Percentiles rank a stretch among this genome's conserved stretches.
Evolutionary conservation across 2,113 vertebrate species (phyloP).

Genomic region (Myrmecobius fasciatus): DNA sequence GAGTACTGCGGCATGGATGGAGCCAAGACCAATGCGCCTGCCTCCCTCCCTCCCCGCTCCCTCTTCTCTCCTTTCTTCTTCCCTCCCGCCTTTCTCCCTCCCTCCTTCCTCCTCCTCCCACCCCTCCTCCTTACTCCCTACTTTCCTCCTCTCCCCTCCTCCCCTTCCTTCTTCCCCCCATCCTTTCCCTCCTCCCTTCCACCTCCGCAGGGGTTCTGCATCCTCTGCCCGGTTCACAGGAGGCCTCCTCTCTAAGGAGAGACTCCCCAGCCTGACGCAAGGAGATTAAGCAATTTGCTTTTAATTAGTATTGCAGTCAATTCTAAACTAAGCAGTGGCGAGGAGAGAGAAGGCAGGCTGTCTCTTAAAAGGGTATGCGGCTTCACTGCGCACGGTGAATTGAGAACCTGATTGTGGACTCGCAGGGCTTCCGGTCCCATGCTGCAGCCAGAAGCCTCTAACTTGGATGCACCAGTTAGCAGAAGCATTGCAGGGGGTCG

Average conservation of each 20-base stretch:
- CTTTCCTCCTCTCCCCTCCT: not conserved
- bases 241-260: constrained; percentile 55
- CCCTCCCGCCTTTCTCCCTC: not conserved
- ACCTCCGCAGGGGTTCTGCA: constrained; percentile 17
- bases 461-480: constrained; percentile 65
- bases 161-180: not conserved
- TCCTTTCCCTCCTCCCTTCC: not conserved
- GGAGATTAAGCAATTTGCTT: constrained; percentile 81
- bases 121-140: not conserved
- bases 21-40: not conserved
- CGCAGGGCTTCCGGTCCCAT: constrained; percentile 58
- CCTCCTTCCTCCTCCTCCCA: not conserved
- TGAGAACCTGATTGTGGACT: constrained; percentile 71
- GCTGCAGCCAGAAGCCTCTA: constrained; percentile 66
- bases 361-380: constrained; percentile 75
- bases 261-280: constrained; percentile 67
- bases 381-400: constrained; percentile 42
- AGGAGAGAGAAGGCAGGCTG: constrained; percentile 55
- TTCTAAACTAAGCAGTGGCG: constrained; percentile 60
- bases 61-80: not conserved
- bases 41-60: not conserved
- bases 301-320: constrained; percentile 81
- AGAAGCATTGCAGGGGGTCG: constrained; percentile 60
- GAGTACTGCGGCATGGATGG: not conserved
- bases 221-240: constrained; percentile 61